Base-by-base conservation (phyloP, 1,140 invertebrate species). In the Drosophila nasuta region DNA sequence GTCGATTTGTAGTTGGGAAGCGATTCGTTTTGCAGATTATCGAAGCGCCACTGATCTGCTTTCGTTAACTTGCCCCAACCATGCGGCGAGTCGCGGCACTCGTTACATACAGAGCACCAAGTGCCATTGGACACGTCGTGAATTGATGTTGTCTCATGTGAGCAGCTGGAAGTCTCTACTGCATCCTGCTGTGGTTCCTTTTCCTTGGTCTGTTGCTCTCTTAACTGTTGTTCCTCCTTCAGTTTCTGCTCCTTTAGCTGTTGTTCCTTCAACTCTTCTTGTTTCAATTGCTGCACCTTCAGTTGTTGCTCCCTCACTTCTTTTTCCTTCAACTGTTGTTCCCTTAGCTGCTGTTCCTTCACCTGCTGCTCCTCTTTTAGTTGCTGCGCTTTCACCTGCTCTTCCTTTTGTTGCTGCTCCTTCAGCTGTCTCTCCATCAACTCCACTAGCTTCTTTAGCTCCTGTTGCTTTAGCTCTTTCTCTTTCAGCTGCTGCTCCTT, bases 41-140 rank as follows among this genome's bases (percentile, higher is more conserved):
- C 87, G 5, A 91, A 69, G 33, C 87, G 82, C 88, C 88, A 90
- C n/a, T 87, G 87, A 59, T 90, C 87, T 7, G 82, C 82, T n/a
- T 80, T 77, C 8, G 11, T 91, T 0, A 91, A 64, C 11, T 90
- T 90, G 20, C 71, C 77, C 87, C 87, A 90, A 11, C 81, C 85
- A 11, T 72, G 79, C 1, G 83, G 83, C 3, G 85, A 89, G 1
- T 54, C 51, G 5, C 85, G 85, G 11, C 80, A 64, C 48, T 89
- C 83, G 45, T 82, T 70, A 5, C 83, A 87, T 13, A 80, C 54
- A 2, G 83, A 49, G n/a, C 83, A 88, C 52, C 75, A 89, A 13
- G 28, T 69, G 66, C 49, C 41, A 4, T 13, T 57, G 13, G 20
- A 11, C 8, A 11, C 15, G 20, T 68, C 56, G 0, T 25, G n/a